These are phyloP conservation scores for Acrossocheilus wenchowensis DNA, from an alignment of 2,797 vertebrate species.

Conservation along the genomic window DNA sequence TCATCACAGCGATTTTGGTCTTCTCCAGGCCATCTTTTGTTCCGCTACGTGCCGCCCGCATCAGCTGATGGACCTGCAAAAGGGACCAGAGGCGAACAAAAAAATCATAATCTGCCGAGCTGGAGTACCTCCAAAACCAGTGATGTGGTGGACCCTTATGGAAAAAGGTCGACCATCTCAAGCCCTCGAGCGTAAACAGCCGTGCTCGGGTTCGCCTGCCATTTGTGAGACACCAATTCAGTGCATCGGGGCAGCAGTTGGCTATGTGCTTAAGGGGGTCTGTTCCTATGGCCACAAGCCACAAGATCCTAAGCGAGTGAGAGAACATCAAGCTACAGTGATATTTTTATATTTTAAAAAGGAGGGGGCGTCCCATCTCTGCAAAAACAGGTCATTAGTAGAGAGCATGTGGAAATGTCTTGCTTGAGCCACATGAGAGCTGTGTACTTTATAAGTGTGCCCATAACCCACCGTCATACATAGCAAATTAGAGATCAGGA, in stretches of 20 bases:
- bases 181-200: constrained; percentile 18
- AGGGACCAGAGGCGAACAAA: constrained; percentile 24
- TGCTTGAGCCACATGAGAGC: constrained; percentile 66
- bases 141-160: background rate
- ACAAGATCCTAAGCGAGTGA: constrained; percentile 17
- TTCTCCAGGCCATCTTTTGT: constrained; percentile 95
- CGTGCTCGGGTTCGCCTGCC: background rate
- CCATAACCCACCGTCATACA: constrained; percentile 54
- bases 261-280: constrained; percentile 2
- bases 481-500: constrained; percentile 9
- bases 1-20: constrained; percentile 92
- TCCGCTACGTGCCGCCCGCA: constrained; percentile 93
- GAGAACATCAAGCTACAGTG: constrained; percentile 63
- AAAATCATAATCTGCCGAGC: constrained; percentile 44
- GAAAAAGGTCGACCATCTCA: constrained; percentile 28
- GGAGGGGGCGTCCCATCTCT: background rate
- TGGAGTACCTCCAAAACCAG: background rate
- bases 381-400: constrained; percentile 74
- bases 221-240: constrained; percentile 19
- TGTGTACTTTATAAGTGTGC: constrained; percentile 67
- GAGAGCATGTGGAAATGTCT: constrained; percentile 63
- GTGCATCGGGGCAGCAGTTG: background rate
- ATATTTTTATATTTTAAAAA: constrained; percentile 48
- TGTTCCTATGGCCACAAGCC: constrained; percentile 6
- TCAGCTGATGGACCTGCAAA: constrained; percentile 92